Conservation (phyloP, 2,888 invertebrate genomes). For the Brachyopa scutellaris region DNA sequence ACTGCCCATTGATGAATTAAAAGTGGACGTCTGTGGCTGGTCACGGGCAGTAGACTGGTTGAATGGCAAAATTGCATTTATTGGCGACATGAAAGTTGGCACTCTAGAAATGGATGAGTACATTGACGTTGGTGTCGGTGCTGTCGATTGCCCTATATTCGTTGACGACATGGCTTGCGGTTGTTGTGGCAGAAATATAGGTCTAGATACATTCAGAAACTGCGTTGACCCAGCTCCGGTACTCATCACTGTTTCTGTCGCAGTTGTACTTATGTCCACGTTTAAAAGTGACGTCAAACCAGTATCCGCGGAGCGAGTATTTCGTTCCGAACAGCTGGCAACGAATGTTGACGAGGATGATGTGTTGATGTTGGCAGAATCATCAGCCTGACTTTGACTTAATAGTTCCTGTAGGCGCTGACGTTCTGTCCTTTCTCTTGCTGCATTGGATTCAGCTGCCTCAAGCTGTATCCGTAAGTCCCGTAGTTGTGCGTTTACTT, state of each 20-base stretch:
- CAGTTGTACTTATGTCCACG: background rate
- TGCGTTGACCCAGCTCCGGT: conserved; percentile 5
- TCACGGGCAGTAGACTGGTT: background rate
- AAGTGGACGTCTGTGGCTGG: too few species aligned
- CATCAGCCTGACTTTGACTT: background rate
- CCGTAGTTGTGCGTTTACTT: too few species aligned
- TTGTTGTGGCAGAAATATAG: conserved; percentile 11
- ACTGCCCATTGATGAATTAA: too few species aligned
- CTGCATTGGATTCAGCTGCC: background rate
- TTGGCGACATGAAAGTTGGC: conserved; percentile 18
- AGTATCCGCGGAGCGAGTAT: background rate
- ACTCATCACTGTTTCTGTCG: background rate
- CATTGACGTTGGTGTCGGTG: background rate
- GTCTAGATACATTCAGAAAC: background rate
- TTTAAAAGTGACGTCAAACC: background rate
- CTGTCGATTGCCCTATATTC: background rate
- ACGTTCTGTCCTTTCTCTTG: background rate
- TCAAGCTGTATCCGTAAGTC: background rate
- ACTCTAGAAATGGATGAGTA: conserved; percentile 4
- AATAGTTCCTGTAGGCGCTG: too few species aligned
- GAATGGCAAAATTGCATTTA: too few species aligned
- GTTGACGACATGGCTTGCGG: background rate
- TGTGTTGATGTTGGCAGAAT: background rate
- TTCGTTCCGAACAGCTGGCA: background rate
- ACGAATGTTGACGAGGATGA: background rate